Base-by-base conservation (phyloP, 2,888 invertebrate genomes). In the Tipula unca region DNA sequence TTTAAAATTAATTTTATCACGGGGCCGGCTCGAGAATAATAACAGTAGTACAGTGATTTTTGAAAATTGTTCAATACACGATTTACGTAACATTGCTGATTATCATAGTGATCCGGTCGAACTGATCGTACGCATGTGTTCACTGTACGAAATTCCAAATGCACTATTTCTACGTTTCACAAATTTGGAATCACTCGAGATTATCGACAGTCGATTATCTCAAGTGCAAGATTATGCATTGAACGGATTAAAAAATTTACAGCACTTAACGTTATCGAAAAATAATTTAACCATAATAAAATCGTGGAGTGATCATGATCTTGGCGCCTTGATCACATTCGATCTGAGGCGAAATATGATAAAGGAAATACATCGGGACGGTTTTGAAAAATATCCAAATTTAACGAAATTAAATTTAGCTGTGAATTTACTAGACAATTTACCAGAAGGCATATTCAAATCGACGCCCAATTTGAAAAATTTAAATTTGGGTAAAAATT, bases 301-400 rank as follows among this genome's bases (percentile, higher is more conserved):
- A 32, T 88, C 89, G 1, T 91, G 90, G 90, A 88, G 90, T 4
- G 87, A 88, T 82, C 87, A 88, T 13, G 89, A 89, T n/a, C 86
- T 91, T 83, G 87, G 86, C 1, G 88, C 88, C 0, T 87, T 91
- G 1, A 86, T 86, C 6, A 86, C 88, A 1, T 86, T 91, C 13
- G 90, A 91, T 87, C 84, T 90, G 17, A 89, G 90, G 8, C 88
- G 89, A 3, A 91, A 91, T 86, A 84, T 85, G 0, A 88, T 91
- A 10, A 86, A 48, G 2, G 83, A 86, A 0, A 85, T 91, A 3
- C 86, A 87, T 2, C 83, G 87, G 0, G 87, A 88, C 0, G 88
- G 88, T 8, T 90, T 91, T 25, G 85, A 85, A 0, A 88, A 87
- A 0, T 91, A 89, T 88, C 89, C 90, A 0, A 90, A 90, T 86